A percentile compares a stretch with the other conserved stretches of the same genome.
phyloP scores from a whole-genome alignment of 2,113 vertebrate genomes.

The Lynx canadensis region DNA sequence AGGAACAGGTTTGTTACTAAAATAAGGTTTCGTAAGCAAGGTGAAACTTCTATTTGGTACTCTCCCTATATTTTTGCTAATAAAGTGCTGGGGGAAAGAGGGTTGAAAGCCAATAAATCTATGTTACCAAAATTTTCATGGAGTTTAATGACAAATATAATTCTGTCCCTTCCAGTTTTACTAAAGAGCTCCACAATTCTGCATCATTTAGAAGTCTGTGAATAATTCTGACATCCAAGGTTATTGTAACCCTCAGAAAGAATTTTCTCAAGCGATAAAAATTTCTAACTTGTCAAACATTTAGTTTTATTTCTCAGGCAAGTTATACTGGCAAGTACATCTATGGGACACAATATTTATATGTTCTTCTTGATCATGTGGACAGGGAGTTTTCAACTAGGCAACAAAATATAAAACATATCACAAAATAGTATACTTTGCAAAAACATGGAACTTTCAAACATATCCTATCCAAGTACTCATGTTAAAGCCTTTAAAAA shows the following conservation, averaged over 20 bases:
- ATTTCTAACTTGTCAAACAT: neutral
- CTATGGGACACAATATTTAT: neutral
- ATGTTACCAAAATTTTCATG: neutral
- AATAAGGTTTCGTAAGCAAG: neutral
- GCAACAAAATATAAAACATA: neutral
- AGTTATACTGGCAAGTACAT: neutral
- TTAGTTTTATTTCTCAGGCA: neutral
- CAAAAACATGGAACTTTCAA: neutral
- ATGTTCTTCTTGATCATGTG: neutral
- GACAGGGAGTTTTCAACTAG: neutral
- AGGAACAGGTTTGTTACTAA: neutral
- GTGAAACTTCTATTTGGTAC: neutral
- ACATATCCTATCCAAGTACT: neutral
- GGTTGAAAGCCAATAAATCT: neutral
- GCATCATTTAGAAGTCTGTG: neutral
- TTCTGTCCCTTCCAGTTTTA: neutral
- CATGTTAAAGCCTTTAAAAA: neutral
- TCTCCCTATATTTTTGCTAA: neutral
- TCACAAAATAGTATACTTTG: slow-evolving; percentile 22
- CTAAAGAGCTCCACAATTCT: neutral
- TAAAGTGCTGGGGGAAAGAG: neutral
- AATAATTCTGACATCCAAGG: neutral
- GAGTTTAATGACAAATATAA: neutral
- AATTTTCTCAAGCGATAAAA: neutral
- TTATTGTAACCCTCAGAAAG: neutral